Base-by-base conservation (phyloP, 2,888 invertebrate genomes). In the Drosophila austrosaltans region DNA sequence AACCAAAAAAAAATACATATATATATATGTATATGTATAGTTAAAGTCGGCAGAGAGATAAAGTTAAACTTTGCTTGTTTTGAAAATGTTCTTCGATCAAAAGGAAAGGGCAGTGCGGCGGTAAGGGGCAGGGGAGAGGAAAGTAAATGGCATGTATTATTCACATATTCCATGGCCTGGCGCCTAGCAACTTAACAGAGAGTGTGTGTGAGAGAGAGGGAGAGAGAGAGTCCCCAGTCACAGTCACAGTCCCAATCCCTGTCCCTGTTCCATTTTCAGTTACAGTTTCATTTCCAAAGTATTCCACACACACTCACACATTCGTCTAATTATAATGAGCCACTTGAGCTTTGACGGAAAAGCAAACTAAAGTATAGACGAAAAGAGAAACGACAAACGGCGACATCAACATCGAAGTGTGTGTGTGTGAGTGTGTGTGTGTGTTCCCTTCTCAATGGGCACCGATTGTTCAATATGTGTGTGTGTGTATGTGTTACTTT, bases 341-440 rank as follows among this genome's bases (percentile, higher is more conserved):
- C 82, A 82, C 84, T 83, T 82, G 82, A 86, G 84, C 79, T 71
- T 66, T 54, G 69, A 63, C 42, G 57, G 69, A 73, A 72, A 59
- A 42, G 48, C 36, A 42, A 44, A 65, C 7, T 32, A 48, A 36
- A 44, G 20, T 66, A 16, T 16, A 63, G 65, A 48, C 32, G 32
- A 6, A 53, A 30, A 53, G 40, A 53, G 30, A 30, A 36, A 53
- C 48, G 63, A 48, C 36, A 30, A 28, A 28, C 28, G 4, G 4
- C 39, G 3, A 39, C 42, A 16, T 42, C 4, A 40, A 16, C 42
- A 22, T 2, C 16, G 28, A 48, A 48, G 10, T 48, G 25, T 48
- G 78, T 76, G 7, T 54, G 54, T 36, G 1, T 76, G 7, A 48
- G 54, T 36, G 1, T 36, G 36, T 36, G 8, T 36, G 36, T 36